Evolutionary conservation across 2,888 invertebrate genomes (phyloP), one percentile per base, ranked within the genome.

Genomic region (Athalia rosae): DNA sequence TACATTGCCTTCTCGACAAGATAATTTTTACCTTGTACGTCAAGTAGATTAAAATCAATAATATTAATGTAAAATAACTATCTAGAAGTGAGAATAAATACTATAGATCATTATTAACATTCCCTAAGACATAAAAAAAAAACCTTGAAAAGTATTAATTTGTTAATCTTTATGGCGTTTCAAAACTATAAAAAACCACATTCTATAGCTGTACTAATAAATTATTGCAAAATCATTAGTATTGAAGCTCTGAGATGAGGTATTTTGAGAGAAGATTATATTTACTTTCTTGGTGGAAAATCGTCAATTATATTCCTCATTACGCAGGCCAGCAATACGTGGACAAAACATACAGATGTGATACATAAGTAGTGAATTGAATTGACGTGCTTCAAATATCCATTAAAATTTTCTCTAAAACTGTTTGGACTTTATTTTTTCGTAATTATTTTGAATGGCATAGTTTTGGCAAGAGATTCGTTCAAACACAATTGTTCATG

Each of bases 381-480:
- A 15, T 2, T 48, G 66, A 28, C 28, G n/a, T 48, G n/a, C 3
- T 53, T 53, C 53, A 53, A 53, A 11, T 53, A 53, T 53, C 53
- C n/a, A 0, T 3, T 53, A 8, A 53, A 11, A 53, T 43, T 9
- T 13, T 3, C 41, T 71, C 43, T 58, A 43, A 71, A 41, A 58
- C 43, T 71, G 71, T 71, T 43, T 7, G 43, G n/a, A 66, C 58
- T 63, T 77, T 8, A 9, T 61, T 58, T 58, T 47, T 48, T 69
- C 48, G 11, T 59, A n/a, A 58, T 59, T 7, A 67, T 5, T 77
- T 59, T 43, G 13, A 64, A 59, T 77, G 7, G 45, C 76, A 78
- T 80, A 76, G 71, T 71, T 84, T 84, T 83, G 82, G 82, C 84
- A 82, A 83, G 80, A 84, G 77, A 64, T 78, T 78, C 66, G 63